Evolutionary conservation across 2,113 vertebrate species (phyloP), one percentile per base, ranked within the genome.

Genomic region (Ia io): DNA sequence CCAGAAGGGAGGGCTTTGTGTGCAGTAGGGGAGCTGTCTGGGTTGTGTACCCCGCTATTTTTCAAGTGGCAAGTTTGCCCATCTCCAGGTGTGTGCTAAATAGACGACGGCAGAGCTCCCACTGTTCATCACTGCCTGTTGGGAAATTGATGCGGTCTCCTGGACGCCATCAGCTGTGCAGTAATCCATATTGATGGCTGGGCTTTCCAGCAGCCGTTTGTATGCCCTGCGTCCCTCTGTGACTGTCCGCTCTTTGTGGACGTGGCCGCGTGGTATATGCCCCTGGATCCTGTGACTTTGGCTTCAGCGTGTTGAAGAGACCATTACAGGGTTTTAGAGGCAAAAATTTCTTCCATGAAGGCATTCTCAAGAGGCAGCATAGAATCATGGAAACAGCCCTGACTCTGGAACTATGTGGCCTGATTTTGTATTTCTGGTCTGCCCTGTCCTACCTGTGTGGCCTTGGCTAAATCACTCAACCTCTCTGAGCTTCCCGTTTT

Each of bases 401-500:
- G 35, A 63, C 25, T 80, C 87, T 95, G 20, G 84, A 92, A 90
- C 79, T 70, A 47, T 35, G 22, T 20, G 4, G 25, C 23, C 35
- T 87, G 32, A 63, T 32, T 86, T 85, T 13, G 3, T 88, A 22
- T 65, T 80, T 86, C 79, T 32, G 11, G 11, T 76, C 59, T 87
- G 59, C 42, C 71, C 59, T 84, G 83, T 67, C 20, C 12, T 30
- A 77, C 44, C 84, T 90, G 53, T 95, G 94, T 56, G 32, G 56
- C 23, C 25, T 53, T 73, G 67, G 42, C 25, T 73, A 90, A 92
- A 71, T 80, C 67, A 76, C 37, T 37, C 47, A 73, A 71, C 53
- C 51, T 95, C 69, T 86, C 89, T 88, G 83, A 90, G 22, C 18
- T 69, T 85, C 61, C 61, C 35, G 47, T 82, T 63, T 95, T 87